These are phyloP conservation scores for Piprites chloris DNA, from an alignment of 2,113 vertebrate genomes.

Conservation along the genomic window DNA sequence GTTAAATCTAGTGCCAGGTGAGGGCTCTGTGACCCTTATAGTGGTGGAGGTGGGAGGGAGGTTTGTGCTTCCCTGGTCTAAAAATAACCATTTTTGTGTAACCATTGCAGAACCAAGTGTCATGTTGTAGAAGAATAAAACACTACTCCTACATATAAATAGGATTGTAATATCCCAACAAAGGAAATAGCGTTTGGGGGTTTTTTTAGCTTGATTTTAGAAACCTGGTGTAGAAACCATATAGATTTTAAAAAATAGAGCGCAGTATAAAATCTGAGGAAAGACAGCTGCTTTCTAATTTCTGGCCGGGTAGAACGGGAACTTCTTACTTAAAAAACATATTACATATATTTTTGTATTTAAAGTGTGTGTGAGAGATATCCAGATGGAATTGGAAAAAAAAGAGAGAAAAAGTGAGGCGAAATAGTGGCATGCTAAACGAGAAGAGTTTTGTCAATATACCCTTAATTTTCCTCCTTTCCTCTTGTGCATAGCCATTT, in stretches of 20 bases:
- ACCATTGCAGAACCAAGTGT: background rate
- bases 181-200: background rate
- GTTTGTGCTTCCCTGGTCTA: constrained; percentile 1
- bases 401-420: background rate
- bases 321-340: background rate
- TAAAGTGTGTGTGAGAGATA: background rate
- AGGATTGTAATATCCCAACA: background rate
- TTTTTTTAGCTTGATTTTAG: background rate
- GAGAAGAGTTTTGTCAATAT: background rate
- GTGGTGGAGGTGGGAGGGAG: background rate
- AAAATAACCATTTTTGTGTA: constrained; percentile 38
- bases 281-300: background rate
- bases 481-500: background rate
- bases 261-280: background rate
- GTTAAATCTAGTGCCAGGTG: constrained; percentile 40
- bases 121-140: background rate
- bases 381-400: background rate
- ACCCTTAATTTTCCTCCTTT: background rate
- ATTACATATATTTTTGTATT: background rate
- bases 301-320: background rate
- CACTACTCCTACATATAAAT: background rate
- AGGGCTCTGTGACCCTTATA: constrained; percentile 4
- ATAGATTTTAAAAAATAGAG: background rate
- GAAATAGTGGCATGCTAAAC: background rate
- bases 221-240: background rate